Evolutionary conservation across 2,888 invertebrate species (phyloP).

Genomic region (Caenorhabditis doughertyi): DNA sequence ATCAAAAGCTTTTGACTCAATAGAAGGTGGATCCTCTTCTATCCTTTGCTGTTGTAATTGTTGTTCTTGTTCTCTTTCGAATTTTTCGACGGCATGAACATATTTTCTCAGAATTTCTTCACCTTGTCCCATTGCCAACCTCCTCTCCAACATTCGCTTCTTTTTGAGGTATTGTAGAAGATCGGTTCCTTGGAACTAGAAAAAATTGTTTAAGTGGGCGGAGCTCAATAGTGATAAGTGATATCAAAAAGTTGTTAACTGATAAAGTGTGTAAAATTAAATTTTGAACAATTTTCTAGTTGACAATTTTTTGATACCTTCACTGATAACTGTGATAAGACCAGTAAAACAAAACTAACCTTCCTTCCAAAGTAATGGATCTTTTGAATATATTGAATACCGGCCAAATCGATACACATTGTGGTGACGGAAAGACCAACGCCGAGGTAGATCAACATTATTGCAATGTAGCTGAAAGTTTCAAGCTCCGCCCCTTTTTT

Average conservation of each 20-base stretch:
- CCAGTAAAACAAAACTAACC: constrained; percentile 27
- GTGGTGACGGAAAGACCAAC: constrained; percentile 83
- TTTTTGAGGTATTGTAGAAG: constrained; percentile 81
- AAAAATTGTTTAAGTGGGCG: constrained; percentile 10
- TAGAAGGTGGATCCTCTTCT: constrained; percentile 49
- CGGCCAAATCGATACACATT: constrained; percentile 83
- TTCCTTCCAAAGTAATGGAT: constrained; percentile 83
- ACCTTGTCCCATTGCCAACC: constrained; percentile 81
- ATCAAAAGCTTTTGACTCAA: constrained; percentile 44
- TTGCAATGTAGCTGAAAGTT: constrained; percentile 78
- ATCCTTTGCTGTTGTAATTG: constrained; percentile 23
- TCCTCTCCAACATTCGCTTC: constrained; percentile 80
- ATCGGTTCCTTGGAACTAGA: constrained; percentile 82
- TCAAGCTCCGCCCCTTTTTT: too few species aligned
- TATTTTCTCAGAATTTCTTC: constrained; percentile 79
- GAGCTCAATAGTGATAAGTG: too few species aligned
- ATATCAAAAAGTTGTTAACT: too few species aligned
- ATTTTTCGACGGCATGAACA: constrained; percentile 73
- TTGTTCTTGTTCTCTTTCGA: constrained; percentile 51
- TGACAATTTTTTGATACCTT: not conserved
- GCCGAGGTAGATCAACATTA: constrained; percentile 82
- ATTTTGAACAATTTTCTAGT: not conserved
- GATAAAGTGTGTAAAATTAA: too few species aligned
- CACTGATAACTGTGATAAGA: too few species aligned
- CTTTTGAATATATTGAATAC: constrained; percentile 82